Evolutionary conservation across 53 echinoderm and acorn worm species (phyloP), one percentile per base, ranked within the genome.

Genomic region (Hippasteria phrygiana): DNA sequence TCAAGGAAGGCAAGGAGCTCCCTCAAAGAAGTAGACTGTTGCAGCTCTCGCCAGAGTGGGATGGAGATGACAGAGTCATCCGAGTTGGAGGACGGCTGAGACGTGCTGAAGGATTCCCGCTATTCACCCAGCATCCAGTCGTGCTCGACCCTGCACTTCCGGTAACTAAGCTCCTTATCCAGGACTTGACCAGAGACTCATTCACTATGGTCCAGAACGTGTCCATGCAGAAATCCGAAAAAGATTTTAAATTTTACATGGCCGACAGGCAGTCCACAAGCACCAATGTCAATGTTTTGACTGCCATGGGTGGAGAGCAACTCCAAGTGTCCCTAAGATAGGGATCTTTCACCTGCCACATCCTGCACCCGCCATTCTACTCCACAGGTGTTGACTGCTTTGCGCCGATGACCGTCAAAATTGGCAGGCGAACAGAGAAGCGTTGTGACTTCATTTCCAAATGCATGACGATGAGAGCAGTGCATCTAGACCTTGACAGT

Each of bases 351-450:
- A 56, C 0, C 38, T 20, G 55, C 1, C 80, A 37, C 2, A 4
- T 80, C 35, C 22, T 20, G 32, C 27, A 80, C 22, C 80, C 80
- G 5, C 65, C 67, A 27, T 83, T 83, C 36, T 65, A 65, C 20
- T 83, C 65, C 4, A 83, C 83, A 0, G 83, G 83, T 1, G n/a
- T 83, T 9, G 83, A 83, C 66, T 83, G 83, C 20, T 83, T 83
- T 43, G 83, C 66, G 5, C 83, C 83, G 4, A 83, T 83, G 64
- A 64, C 62, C 2, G 24, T 64, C 0, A 82, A 62, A 5, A 82
- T 40, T 0, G 83, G 65, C 2, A 22, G 83, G 0, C 55, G 83
- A 4, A 64, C 33, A 2, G 65, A 82, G 37, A 82, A 82, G 37
- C 59, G 83, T 1, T 83, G 83, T 65, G 80, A 59, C 17, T 55